phyloP scores from a whole-genome alignment of 2,797 vertebrate species.

The Lacerta agilis region DNA sequence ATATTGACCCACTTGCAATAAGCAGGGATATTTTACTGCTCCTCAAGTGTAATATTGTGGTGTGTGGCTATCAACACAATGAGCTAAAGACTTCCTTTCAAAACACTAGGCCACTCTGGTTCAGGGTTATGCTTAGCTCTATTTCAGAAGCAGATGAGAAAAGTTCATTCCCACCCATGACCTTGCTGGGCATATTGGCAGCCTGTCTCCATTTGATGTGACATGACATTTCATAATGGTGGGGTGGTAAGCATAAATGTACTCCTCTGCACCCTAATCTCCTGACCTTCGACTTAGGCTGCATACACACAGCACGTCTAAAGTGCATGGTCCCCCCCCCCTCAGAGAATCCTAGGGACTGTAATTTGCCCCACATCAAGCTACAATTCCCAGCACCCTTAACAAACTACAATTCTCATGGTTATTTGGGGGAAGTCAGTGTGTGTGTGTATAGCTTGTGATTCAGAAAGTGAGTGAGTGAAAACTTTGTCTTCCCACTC shows the following conservation, averaged over 20 bases:
- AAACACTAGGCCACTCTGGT: slow-evolving; percentile 9
- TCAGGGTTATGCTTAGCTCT: neutral
- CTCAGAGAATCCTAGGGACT: too few relatives aligned
- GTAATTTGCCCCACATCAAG: too few relatives aligned
- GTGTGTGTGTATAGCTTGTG: too few relatives aligned
- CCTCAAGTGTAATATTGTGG: slow-evolving; percentile 47
- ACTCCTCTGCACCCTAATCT: neutral
- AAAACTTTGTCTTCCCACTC: neutral
- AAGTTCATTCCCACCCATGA: neutral
- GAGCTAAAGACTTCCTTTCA: slow-evolving; percentile 40
- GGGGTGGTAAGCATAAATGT: neutral
- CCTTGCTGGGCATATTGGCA: neutral
- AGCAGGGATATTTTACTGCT: slow-evolving; percentile 45
- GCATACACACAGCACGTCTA: too few relatives aligned
- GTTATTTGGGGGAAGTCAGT: too few relatives aligned
- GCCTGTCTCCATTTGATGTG: neutral
- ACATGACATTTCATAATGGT: neutral
- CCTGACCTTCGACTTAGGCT: neutral
- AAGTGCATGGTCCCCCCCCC: too few relatives aligned
- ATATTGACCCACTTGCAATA: slow-evolving; percentile 50
- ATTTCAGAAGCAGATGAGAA: neutral
- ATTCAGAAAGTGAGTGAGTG: too few relatives aligned
- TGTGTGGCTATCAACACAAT: slow-evolving; percentile 41
- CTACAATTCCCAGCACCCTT: too few relatives aligned
- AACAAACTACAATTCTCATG: too few relatives aligned